Base-by-base conservation (phyloP, 2,797 vertebrate species). In the Otolemur crassicaudatus region DNA sequence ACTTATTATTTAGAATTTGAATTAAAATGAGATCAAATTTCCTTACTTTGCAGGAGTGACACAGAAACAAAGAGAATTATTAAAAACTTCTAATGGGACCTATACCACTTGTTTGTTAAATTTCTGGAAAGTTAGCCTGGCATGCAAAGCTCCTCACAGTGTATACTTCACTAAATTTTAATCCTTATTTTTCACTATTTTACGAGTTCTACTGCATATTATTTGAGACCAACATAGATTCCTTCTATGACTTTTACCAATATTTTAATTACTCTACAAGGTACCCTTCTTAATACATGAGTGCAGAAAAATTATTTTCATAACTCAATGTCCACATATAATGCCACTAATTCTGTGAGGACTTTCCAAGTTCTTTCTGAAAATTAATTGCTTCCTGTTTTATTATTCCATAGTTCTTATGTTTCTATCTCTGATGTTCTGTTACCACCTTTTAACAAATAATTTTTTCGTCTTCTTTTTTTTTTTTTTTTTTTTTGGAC, bases 1-100 rank as follows among this genome's bases (percentile, higher is more conserved):
- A 90, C 43, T 91, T 96, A 91, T 93, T 81, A 96, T 90, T 95
- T 92, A 96, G 56, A 90, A 25, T 76, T 86, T 81, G 53, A 90
- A 90, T 63, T 63, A 70, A 40, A 94, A 79, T 92, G 20, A 87
- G 72, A 94, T 87, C 90, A 70, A 94, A 92, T 22, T 85, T n/a
- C 43, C 87, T 29, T 82, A 27, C 31, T 92, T 90, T 65, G 22
- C 65, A n/a, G 9, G 37, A 12, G 27, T 96, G 56, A 93, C 80
- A 80, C n/a, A 94, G 81, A 96, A 96, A 95, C 49, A 97, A 86
- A 20, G 17, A 93, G 46, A 91, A 83, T 43, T 29, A 93, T 95
- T 37, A 89, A 95, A 92, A 82, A 12, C 14, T 87, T 87, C 31
- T 49, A 90, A 23, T 25, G 46, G 20, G 25, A 22, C 0, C 61